Base-by-base conservation (phyloP, 2,113 vertebrate species). In the cattle (Bos taurus) region DNA sequence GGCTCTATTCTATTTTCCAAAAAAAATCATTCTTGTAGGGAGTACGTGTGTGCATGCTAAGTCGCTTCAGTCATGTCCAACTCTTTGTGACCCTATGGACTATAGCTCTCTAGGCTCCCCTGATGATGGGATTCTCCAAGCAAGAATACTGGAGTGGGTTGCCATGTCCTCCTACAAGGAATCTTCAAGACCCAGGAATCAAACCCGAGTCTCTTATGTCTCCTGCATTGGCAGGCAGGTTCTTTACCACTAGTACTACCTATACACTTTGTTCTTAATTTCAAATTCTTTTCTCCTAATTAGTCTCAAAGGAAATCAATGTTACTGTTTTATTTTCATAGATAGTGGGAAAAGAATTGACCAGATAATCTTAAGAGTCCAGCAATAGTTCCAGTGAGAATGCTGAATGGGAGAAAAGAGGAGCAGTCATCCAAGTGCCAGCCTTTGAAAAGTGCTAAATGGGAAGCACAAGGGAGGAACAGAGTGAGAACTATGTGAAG, bases 251-350 rank as follows among this genome's bases (percentile, higher is more conserved):
- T 36, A 36, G 4, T 36, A 67, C 33, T 33, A 67, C 17, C 8
- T 36, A 97, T 57, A 64, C 9, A 81, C 46, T 88, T 86, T 88
- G 64, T 64, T 91, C 67, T 83, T 97, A 85, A 91, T 86, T 97
- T 91, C 52, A 43, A 88, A 54, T 93, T 94, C 56, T 71, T 60
- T 96, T 97, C 60, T 95, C 28, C 48, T 56, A 85, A 95, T 96
- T 91, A 77, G 3, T 15, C 67, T 43, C 4, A 52, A 81, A 95
- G 87, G 90, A 83, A 95, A 96, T 95, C 56, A 88, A 59, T 80
- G 26, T 54, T 88, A 80, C 56, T 71, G 14, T 87, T 95, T 95
- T 92, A 64, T 57, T 96, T 94, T 87, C 90, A 95, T 64, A 71
- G 48, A 86, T 67, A n/a, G 30, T 86, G 26, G 17, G 10, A 28